Evolutionary conservation across 2,113 vertebrate genomes (phyloP), one percentile per base, ranked within the genome.

Genomic region (Malurus melanocephalus): DNA sequence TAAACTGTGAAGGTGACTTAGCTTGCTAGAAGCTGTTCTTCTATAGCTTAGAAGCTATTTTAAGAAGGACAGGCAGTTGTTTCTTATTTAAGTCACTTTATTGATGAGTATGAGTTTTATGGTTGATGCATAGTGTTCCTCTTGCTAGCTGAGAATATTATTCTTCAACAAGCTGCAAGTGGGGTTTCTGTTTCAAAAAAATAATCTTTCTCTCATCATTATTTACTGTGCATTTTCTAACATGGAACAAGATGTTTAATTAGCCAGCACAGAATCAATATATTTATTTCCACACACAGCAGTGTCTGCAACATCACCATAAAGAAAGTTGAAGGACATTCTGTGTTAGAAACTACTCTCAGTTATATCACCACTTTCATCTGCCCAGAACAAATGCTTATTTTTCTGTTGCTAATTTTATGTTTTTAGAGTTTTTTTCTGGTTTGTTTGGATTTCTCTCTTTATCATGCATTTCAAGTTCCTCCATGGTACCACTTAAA

Each of bases 401-500:
- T 90, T 95, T 93, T 94, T 74, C 42, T 79, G 40, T 68, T 79
- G 40, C 65, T 45, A 96, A 66, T 93, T 92, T 84, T 48, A n/a
- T 8, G 0, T 0, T 52, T 77, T 82, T 78, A 82, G 27, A 40
- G 11, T 49, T 72, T 82, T 38, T 21, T 86, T 81, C 35, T 88
- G 23, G 2, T 69, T 82, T 76, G 3, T 89, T 81, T 59, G 9
- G 2, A 9, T 55, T 85, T 85, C 30, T 62, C 9, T 23, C 8
- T 16, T 88, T 92, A 87, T 82, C 57, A 66, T 27, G 46, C 53
- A 93, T 81, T 95, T 93, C 46, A 80, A 92, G 71, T 95, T 93
- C 80, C 88, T 96, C 79, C n/a, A n/a, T 90, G 62, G 62, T 94
- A 87, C 73, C 62, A 87, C 71, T 90, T 80, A 93, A 92, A 95